Evolutionary conservation across 2,888 invertebrate species (phyloP).

Genomic region (Macrosiphum euphorbiae): DNA sequence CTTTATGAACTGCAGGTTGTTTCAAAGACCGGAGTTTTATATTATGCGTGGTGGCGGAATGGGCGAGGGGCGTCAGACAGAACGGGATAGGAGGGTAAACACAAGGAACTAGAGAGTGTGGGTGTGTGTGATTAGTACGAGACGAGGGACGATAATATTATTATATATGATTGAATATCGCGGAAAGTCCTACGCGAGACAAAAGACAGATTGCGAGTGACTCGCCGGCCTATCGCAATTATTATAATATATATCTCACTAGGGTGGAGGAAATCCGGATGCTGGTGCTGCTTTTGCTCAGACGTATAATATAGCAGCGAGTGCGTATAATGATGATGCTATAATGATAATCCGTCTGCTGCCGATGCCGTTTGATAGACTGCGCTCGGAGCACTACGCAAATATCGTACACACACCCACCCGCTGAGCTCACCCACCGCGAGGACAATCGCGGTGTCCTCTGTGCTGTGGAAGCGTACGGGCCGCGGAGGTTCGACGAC

Average conservation of each 20-base stretch:
- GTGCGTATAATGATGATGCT: background rate
- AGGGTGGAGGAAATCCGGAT: background rate
- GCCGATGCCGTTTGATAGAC: conserved; percentile 22
- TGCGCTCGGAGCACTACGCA: background rate
- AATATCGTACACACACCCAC: background rate
- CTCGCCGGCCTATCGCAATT: background rate
- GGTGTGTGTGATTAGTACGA: background rate
- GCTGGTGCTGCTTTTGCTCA: background rate
- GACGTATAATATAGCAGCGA: background rate
- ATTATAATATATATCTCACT: background rate
- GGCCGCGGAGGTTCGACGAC: background rate
- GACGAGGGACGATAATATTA: background rate
- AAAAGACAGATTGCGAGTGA: conserved; percentile 1
- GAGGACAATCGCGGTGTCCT: background rate
- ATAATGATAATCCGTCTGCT: conserved; percentile 20
- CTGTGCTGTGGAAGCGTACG: background rate
- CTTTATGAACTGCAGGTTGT: background rate
- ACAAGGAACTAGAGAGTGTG: background rate
- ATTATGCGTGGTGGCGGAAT: background rate
- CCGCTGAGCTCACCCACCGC: background rate
- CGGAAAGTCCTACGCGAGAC: background rate
- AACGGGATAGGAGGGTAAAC: background rate
- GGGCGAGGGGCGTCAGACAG: background rate
- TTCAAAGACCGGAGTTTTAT: background rate
- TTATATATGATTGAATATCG: conserved; percentile 3